Conservation (phyloP, 37 sponge, comb jelly and placozoan species). For the Oopsacas minuta region DNA sequence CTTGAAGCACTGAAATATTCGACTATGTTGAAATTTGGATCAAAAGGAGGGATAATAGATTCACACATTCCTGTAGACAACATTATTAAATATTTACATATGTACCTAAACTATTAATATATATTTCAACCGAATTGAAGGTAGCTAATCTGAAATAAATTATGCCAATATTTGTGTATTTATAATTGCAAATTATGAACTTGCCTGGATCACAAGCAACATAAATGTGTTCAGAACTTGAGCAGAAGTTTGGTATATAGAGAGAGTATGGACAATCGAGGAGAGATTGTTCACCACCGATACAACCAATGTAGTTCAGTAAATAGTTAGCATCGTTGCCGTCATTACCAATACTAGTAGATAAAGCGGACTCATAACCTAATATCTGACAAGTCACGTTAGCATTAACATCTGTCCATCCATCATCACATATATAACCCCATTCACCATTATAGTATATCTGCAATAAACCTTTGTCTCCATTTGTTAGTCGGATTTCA, state of each 20-base stretch:
- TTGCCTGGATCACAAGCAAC: not conserved
- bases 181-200: too few species aligned
- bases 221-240: not conserved
- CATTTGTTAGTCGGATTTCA: not conserved
- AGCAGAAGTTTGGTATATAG: not conserved
- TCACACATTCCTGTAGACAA: too few species aligned
- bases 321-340: not conserved
- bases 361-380: not conserved
- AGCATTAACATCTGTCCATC: not conserved
- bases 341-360: not conserved
- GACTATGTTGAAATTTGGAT: not conserved
- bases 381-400: not conserved
- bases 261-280: not conserved
- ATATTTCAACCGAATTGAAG: too few species aligned
- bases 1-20: not conserved
- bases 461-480: not conserved
- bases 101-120: too few species aligned
- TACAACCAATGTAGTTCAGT: not conserved
- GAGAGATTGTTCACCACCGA: not conserved
- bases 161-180: too few species aligned
- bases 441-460: not conserved
- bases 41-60: not conserved
- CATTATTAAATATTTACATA: too few species aligned
- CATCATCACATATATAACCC: not conserved
- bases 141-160: too few species aligned